Evolutionary conservation across 2,888 invertebrate genomes (phyloP).

Genomic region (Brenthis hecate): DNA sequence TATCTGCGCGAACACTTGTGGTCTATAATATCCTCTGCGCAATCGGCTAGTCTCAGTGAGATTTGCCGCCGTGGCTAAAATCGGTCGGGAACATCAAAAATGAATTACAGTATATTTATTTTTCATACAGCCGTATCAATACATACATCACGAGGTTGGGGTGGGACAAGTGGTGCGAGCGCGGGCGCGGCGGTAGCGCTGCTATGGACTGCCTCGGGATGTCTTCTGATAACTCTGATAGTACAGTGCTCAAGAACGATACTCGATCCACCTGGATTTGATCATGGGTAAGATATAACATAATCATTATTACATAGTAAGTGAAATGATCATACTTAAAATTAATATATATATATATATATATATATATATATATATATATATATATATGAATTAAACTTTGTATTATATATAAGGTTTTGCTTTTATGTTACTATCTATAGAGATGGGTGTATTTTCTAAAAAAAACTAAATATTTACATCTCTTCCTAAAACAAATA

Average conservation of each 20-base stretch:
- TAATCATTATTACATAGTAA: not conserved
- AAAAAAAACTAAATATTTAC: too few species aligned
- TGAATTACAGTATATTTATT: constrained; percentile 18
- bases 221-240: constrained; percentile 76
- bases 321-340: not conserved
- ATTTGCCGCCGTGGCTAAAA: too few species aligned
- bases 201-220: constrained; percentile 82
- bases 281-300: constrained; percentile 32
- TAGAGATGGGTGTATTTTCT: too few species aligned
- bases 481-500: too few species aligned
- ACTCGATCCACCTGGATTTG: constrained; percentile 58
- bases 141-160: constrained; percentile 81
- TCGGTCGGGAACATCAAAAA: not conserved
- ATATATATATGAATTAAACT: too few species aligned
- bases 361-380: too few species aligned
- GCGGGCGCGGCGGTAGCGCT: constrained; percentile 65
- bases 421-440: too few species aligned
- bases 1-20: too few species aligned
- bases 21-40: too few species aligned
- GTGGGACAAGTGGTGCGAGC: constrained; percentile 58
- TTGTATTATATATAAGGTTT: too few species aligned
- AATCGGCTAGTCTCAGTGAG: too few species aligned
- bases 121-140: constrained; percentile 79
- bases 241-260: constrained; percentile 81
- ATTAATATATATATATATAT: too few species aligned